Percentiles rank a stretch among this genome's conserved stretches.
These are phyloP conservation scores for Cairina moschata DNA, from an alignment of 2,113 vertebrate genomes.

Conservation along the genomic window DNA sequence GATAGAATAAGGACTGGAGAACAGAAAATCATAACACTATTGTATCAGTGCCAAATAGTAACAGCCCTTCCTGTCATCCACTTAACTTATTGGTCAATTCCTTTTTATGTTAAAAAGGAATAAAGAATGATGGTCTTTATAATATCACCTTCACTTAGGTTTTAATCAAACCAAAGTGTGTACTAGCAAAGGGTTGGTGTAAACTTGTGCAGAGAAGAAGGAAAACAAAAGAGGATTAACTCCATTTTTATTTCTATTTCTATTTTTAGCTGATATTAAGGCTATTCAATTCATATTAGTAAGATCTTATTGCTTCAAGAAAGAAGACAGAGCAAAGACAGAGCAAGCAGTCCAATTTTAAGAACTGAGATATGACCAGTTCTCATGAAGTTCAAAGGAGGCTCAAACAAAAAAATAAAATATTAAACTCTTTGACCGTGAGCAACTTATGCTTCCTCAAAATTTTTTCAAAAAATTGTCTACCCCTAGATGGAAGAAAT, in stretches of 20 bases:
- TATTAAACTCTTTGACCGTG: not conserved
- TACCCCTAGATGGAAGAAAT: not conserved
- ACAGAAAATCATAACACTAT: not conserved
- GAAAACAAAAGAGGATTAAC: not conserved
- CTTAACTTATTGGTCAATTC: not conserved
- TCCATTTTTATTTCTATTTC: not conserved
- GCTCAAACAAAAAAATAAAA: not conserved
- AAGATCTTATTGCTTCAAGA: not conserved
- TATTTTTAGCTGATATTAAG: not conserved
- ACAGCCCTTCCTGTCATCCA: not conserved
- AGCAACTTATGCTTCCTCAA: not conserved
- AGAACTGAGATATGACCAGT: not conserved
- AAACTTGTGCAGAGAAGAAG: not conserved
- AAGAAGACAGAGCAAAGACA: not conserved
- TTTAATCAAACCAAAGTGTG: not conserved
- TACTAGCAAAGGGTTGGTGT: not conserved
- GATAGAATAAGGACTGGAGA: not conserved
- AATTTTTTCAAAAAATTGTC: not conserved
- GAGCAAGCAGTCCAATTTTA: not conserved
- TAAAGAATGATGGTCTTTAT: not conserved
- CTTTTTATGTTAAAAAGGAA: not conserved
- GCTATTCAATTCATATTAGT: not conserved
- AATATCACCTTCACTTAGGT: not conserved
- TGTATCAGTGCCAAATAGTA: not conserved
- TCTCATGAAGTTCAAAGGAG: not conserved